Base-by-base conservation (phyloP, 2,113 vertebrate genomes). In the Paratilapia polleni region DNA sequence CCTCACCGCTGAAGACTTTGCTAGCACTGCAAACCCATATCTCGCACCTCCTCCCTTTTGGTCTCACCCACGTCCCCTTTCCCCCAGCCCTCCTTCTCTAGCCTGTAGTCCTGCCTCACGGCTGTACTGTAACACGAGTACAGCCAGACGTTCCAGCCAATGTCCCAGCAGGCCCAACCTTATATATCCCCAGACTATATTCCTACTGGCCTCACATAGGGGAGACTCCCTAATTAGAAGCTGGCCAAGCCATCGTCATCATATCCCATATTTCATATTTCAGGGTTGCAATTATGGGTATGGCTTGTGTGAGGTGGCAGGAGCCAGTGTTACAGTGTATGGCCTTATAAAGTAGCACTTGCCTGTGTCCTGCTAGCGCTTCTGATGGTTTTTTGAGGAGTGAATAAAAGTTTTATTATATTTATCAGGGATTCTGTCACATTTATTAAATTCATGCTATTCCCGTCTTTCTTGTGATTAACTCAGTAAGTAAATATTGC, bases 171-270 rank as follows among this genome's bases (percentile, higher is more conserved):
- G 49, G 57, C 83, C 90, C 88, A 64, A 86, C 84, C 91, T 92
- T 90, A 88, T 94, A 95, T 95, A 95, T 94, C 86, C 87, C 90
- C 80, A 63, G 86, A 87, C 91, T 93, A 84, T 92, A 89, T 92
- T 92, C 90, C 90, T 64, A 83, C 88, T 84, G 26, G 41, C 87
- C 66, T 85, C 93, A 93, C 93, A 91, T 94, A 92, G 91, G 92
- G 93, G 93, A 93, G 81, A 81, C 77, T 93, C 90, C 85, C 93
- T 94, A 95, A 95, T 95, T 95, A 95, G 94, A 94, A 95, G 91
- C 90, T 90, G 90, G 91, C 91, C 88, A 77, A 83, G 86, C 76
- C 66, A 6, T 88, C 86, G 34, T 89, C 89, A 90, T 91, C 84
- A 82, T 89, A 85, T 92, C 89, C 87, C 94, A 91, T 94, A 93